These are phyloP conservation scores for Dryas iulia DNA, from an alignment of 1,140 invertebrate genomes.

Conservation along the genomic window DNA sequence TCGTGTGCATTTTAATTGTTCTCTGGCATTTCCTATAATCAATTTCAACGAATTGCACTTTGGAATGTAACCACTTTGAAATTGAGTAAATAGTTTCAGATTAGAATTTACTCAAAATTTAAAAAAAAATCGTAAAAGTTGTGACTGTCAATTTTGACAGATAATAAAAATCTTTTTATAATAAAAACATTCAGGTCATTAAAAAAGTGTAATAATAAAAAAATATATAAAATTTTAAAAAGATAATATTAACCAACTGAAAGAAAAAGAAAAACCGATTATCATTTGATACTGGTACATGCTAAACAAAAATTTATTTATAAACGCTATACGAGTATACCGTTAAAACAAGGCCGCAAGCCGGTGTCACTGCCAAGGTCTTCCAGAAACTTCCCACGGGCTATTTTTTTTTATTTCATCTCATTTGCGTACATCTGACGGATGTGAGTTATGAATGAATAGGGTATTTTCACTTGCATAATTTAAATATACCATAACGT, in stretches of 20 bases:
- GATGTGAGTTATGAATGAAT: constrained; percentile 8
- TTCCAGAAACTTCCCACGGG: constrained; percentile 47
- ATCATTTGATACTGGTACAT: neutral
- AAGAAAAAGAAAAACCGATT: neutral
- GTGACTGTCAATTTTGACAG: too few species aligned
- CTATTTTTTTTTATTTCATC: constrained; percentile 20
- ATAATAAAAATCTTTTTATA: too few species aligned
- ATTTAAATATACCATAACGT: neutral
- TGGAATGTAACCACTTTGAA: neutral
- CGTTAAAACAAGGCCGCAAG: constrained; percentile 39
- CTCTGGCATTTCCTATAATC: constrained; percentile 6
- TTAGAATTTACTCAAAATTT: neutral
- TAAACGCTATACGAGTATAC: constrained; percentile 28
- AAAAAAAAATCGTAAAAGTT: neutral
- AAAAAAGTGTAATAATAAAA: too few species aligned
- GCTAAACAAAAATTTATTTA: constrained; percentile 21
- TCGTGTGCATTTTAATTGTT: constrained; percentile 3
- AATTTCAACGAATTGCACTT: constrained; percentile 1
- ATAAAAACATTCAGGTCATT: too few species aligned
- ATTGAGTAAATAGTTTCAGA: neutral
- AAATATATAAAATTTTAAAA: too few species aligned
- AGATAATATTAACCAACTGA: neutral
- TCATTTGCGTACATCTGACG: neutral
- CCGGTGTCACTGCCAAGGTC: constrained; percentile 55
- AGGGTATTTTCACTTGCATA: neutral